phyloP scores from a whole-genome alignment of 2,113 vertebrate species.

The Donacobius atricapilla region DNA sequence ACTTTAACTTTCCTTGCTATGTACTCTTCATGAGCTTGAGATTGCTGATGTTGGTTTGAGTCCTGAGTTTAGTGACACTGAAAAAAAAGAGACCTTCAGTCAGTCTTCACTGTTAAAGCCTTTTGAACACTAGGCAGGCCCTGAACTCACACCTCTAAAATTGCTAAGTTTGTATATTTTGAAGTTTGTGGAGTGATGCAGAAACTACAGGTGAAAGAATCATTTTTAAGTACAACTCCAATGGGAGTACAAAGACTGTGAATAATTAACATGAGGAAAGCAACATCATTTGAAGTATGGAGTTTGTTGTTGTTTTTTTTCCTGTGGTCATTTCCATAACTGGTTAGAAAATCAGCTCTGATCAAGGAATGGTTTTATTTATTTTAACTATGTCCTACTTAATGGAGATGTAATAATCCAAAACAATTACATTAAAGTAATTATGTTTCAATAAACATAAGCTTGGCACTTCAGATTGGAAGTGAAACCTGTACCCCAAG shows the following conservation, averaged over 20 bases:
- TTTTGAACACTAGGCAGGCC: neutral
- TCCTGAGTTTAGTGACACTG: neutral
- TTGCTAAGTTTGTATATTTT: neutral
- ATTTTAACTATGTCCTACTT: conserved; percentile 49
- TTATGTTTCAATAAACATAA: conserved; percentile 52
- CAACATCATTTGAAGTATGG: neutral
- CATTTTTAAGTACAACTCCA: neutral
- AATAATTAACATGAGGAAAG: neutral
- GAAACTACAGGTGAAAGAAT: neutral
- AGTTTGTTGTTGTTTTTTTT: neutral
- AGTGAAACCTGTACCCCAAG: neutral
- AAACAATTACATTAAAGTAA: conserved; percentile 50
- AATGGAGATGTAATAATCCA: conserved; percentile 16
- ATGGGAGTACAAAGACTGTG: neutral
- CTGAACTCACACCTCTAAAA: neutral
- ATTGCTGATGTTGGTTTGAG: neutral
- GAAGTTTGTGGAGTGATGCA: neutral
- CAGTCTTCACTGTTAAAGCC: neutral
- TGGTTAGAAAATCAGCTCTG: conserved; percentile 6
- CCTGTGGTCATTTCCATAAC: neutral
- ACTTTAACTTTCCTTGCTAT: neutral
- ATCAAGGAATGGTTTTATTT: conserved; percentile 40
- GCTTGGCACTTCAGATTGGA: conserved; percentile 6
- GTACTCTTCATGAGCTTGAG: neutral
- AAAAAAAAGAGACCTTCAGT: neutral